Percentiles rank a stretch among this genome's conserved stretches.
Evolutionary conservation across 1,140 invertebrate genomes (phyloP).

Genomic region (Drosophila albomicans): DNA sequence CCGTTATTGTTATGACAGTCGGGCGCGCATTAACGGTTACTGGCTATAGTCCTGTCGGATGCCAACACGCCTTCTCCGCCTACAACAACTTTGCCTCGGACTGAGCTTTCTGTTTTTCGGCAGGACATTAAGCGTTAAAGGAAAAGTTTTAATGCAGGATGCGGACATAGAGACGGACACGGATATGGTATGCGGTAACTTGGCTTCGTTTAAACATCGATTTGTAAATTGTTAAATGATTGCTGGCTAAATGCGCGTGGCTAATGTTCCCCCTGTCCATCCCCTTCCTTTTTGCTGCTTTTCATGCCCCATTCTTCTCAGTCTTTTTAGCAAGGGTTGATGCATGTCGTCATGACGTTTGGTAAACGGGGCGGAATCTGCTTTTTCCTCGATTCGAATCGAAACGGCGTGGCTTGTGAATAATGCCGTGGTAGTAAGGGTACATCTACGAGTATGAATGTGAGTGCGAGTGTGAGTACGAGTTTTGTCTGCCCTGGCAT

Average conservation of each 20-base stretch:
- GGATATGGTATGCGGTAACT: constrained; percentile 27
- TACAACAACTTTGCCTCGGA: too few species aligned
- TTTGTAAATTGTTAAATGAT: constrained; percentile 84
- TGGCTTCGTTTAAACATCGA: constrained; percentile 78
- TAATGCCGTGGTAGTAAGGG: constrained; percentile 7
- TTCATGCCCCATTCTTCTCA: constrained; percentile 5
- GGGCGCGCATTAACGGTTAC: constrained; percentile 69
- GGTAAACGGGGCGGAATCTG: constrained; percentile 4
- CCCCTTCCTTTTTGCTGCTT: neutral
- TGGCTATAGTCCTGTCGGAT: constrained; percentile 11
- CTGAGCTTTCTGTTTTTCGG: constrained; percentile 40
- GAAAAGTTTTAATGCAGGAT: constrained; percentile 55
- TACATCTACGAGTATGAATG: constrained; percentile 16
- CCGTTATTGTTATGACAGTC: constrained; percentile 81
- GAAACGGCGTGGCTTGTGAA: constrained; percentile 6
- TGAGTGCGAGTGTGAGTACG: constrained; percentile 20
- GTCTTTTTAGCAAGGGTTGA: constrained; percentile 67
- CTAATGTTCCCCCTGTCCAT: constrained; percentile 56
- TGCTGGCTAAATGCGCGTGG: constrained; percentile 77
- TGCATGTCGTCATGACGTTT: constrained; percentile 7
- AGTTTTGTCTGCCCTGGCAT: constrained; percentile 35
- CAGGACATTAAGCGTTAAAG: constrained; percentile 66
- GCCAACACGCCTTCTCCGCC: neutral
- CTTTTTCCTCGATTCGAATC: constrained; percentile 1
- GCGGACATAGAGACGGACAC: constrained; percentile 5